phyloP scores from a whole-genome alignment of 2,797 vertebrate genomes.

The Corythornis leucogaster region DNA sequence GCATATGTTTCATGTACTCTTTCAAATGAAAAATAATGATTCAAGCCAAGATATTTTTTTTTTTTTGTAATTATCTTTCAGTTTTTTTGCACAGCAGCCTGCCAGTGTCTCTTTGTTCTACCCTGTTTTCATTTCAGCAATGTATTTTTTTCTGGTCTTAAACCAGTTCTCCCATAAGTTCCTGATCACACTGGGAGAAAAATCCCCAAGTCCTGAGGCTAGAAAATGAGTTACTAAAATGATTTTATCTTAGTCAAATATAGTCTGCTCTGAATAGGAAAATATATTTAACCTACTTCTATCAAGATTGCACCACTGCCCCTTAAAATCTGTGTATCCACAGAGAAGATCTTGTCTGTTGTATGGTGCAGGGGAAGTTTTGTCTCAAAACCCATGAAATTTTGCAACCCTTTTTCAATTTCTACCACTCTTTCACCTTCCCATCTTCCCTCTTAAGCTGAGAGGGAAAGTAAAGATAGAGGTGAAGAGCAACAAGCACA shows the following conservation, averaged over 20 bases:
- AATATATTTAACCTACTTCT: neutral
- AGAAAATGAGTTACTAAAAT: constrained; percentile 9
- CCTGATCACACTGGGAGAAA: neutral
- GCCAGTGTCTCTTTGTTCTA: neutral
- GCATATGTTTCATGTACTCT: constrained; percentile 43
- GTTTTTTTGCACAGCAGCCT: constrained; percentile 25
- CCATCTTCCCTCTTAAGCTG: neutral
- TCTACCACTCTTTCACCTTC: neutral
- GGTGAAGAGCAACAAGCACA: neutral
- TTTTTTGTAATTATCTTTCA: constrained; percentile 34
- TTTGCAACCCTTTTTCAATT: neutral
- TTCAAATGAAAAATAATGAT: constrained; percentile 36
- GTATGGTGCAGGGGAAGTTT: neutral
- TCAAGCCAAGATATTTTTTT: neutral
- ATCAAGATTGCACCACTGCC: neutral
- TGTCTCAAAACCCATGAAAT: neutral
- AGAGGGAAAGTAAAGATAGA: neutral
- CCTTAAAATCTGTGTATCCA: neutral
- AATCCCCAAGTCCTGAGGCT: neutral
- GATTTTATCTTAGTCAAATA: neutral
- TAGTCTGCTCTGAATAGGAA: neutral
- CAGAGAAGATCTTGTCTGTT: neutral
- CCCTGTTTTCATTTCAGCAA: neutral
- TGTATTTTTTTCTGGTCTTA: neutral
- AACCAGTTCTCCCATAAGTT: neutral